phyloP scores from a whole-genome alignment of 2,888 invertebrate genomes.

The Hedya salicella region DNA sequence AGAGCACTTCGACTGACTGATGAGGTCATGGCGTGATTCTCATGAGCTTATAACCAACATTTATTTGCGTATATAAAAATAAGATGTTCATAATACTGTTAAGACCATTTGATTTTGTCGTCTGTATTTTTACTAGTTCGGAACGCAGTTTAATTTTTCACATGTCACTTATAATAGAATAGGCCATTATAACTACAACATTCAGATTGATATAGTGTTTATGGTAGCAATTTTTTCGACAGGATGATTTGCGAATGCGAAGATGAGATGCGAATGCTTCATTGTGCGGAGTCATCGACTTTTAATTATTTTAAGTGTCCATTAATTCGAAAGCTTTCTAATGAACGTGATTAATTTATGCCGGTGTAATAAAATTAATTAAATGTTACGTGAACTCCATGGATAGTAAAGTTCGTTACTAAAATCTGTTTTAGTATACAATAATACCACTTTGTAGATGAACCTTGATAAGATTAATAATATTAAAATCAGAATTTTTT shows the following conservation, averaged over 20 bases:
- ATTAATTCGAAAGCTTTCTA: constrained; percentile 65
- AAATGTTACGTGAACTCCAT: constrained; percentile 31
- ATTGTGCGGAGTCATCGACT: constrained; percentile 58
- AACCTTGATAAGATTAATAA: not conserved
- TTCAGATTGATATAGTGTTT: constrained; percentile 48
- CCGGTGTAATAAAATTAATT: constrained; percentile 39
- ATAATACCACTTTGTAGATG: constrained; percentile 7
- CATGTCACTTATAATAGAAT: constrained; percentile 51
- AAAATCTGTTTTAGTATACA: constrained; percentile 12
- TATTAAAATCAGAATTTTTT: not conserved
- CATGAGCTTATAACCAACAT: constrained; percentile 47
- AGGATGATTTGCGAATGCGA: constrained; percentile 48
- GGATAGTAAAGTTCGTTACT: constrained; percentile 23
- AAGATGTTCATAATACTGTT: constrained; percentile 30
- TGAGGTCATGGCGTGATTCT: constrained; percentile 58
- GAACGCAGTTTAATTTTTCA: constrained; percentile 50
- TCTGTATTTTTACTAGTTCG: constrained; percentile 45
- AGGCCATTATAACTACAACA: constrained; percentile 45
- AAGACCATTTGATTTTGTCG: constrained; percentile 30
- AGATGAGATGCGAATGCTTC: constrained; percentile 44
- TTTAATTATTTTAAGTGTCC: constrained; percentile 63
- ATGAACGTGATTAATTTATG: constrained; percentile 45
- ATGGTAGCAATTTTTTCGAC: constrained; percentile 49
- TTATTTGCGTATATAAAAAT: constrained; percentile 47
- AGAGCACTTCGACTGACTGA: constrained; percentile 52